These are phyloP conservation scores for Agelaius tricolor DNA, from an alignment of 2,113 vertebrate species.

Conservation along the genomic window DNA sequence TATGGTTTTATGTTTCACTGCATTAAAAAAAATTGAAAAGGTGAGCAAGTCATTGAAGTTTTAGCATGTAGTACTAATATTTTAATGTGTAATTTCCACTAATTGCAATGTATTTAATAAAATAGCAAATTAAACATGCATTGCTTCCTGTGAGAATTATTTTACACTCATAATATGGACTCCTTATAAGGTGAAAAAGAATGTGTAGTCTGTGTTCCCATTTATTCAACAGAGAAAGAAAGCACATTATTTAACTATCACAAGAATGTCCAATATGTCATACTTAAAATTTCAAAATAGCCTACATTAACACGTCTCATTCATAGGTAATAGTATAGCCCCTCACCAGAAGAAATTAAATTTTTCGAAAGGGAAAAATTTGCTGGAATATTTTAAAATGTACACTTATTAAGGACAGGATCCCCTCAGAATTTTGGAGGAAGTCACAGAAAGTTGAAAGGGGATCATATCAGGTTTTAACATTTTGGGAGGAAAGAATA, in stretches of 20 bases:
- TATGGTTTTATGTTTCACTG: background rate
- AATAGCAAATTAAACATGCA: rapidly evolving
- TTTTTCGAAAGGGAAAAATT: background rate
- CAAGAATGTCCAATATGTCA: background rate
- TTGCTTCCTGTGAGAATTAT: background rate
- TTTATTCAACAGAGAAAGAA: background rate
- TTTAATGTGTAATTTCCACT: background rate
- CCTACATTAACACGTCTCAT: background rate
- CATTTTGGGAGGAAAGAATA: background rate
- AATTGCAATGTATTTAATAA: background rate
- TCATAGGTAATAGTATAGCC: background rate
- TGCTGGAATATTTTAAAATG: background rate
- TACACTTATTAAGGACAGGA: background rate
- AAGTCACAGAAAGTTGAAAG: background rate
- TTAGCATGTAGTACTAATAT: background rate
- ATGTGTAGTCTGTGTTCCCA: rapidly evolving
- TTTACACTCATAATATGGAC: background rate
- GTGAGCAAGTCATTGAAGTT: background rate
- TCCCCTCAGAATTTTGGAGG: background rate
- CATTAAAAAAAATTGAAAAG: background rate
- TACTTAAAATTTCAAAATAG: background rate
- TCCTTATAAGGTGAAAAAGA: background rate
- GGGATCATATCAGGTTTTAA: background rate
- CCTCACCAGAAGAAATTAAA: background rate
- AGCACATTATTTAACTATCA: background rate